Evolutionary conservation across 1,140 invertebrate genomes (phyloP), one percentile per base, ranked within the genome.

Genomic region (Eumaeus atala): DNA sequence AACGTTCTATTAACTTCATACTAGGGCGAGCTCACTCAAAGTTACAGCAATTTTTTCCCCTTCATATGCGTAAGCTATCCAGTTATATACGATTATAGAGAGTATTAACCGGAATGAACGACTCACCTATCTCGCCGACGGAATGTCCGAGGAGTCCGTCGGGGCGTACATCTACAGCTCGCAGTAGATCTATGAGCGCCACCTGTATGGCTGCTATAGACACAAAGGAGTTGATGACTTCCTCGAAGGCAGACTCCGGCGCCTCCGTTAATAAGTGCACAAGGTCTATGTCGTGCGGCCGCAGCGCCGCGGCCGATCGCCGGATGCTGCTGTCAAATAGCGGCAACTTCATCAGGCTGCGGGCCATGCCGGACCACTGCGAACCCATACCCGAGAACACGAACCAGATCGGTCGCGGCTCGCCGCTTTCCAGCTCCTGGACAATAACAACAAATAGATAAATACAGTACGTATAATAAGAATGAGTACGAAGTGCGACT

Each of bases 91-190:
- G n/a, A n/a, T n/a, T n/a, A 9, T 38, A 44, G 9, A 16, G 42
- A 18, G 1, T 18, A 5, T 2, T 28, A 6, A 6, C 6, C 21
- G 2, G 2, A 28, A 28, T 28, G 21, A 28, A 28, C 2, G 11
- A 60, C 73, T 73, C 55, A 87, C 89, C 91, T 50, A 98, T 87
- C 89, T 98, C 96, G 17, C 96, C 96, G 9, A 97, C 97, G 0
- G 97, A 99, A 78, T 99, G 97, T 1, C 98, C 98, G 40, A 99
- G 87, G 66, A 99, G 97, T 48, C 96, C 97, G 84, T 98, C 96
- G 8, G 97, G 95, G 48, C 91, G 87, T 10, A 99, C 90, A 52
- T 92, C 94, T 37, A 98, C 64, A 3, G 87, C 87, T 36, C 87
- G 91, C n/a, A 99, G 85, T 16, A 97, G 69, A 83, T 99, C 97